phyloP scores from a whole-genome alignment of 1,140 invertebrate genomes.

The Drosophila subpulchrella region DNA sequence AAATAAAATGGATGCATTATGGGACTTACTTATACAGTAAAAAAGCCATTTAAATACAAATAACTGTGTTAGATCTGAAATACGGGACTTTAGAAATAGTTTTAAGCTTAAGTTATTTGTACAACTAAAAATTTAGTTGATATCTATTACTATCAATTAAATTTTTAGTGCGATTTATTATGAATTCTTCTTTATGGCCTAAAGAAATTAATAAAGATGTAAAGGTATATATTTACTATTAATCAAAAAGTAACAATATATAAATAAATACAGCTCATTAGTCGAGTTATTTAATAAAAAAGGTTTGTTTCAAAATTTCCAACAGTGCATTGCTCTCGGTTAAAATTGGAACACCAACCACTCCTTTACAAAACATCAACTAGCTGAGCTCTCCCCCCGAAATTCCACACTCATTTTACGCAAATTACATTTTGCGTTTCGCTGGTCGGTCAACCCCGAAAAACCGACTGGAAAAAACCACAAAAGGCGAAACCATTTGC shows the following conservation, averaged over 20 bases:
- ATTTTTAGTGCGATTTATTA: no score
- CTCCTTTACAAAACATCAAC: conserved; percentile 31
- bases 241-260: no score
- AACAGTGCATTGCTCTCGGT: not conserved
- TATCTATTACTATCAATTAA: no score
- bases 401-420: conserved; percentile 60
- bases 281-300: no score
- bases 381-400: conserved; percentile 16
- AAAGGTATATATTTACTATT: no score
- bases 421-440: conserved; percentile 71
- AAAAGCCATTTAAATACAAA: not conserved
- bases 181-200: no score
- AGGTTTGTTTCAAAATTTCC: not conserved
- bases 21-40: not conserved
- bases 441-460: conserved; percentile 46
- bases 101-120: no score
- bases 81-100: no score
- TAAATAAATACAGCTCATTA: no score
- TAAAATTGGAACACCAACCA: conserved; percentile 11
- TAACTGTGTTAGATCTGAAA: not conserved
- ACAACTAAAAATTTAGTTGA: no score
- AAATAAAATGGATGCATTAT: not conserved
- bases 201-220: no score
- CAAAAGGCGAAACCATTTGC: conserved; percentile 42
- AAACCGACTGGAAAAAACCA: conserved; percentile 10